A percentile compares a stretch with the other conserved stretches of the same genome.
Evolutionary conservation across 2,113 vertebrate species (phyloP).

Genomic region (Mola mola): DNA sequence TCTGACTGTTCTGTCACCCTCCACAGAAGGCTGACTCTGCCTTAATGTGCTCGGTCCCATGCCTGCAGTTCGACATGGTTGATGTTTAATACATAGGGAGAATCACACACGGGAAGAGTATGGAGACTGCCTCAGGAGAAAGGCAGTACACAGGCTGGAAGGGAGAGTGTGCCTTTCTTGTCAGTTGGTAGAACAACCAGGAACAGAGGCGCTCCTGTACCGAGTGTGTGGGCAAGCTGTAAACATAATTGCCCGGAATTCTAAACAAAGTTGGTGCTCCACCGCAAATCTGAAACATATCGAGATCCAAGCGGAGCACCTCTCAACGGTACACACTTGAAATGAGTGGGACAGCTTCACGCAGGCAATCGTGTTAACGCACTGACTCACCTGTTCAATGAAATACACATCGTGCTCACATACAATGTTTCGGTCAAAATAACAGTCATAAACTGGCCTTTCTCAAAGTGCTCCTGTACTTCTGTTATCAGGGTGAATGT

Average conservation of each 20-base stretch:
- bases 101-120: constrained; percentile 39
- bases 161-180: constrained; percentile 19
- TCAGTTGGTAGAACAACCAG: constrained; percentile 55
- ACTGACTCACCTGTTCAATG: neutral
- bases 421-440: constrained; percentile 5
- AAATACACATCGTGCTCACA: constrained; percentile 11
- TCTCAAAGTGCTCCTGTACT: constrained; percentile 20
- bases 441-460: constrained; percentile 6
- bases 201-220: constrained; percentile 53
- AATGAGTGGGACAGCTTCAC: constrained; percentile 20
- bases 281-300: constrained; percentile 36
- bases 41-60: constrained; percentile 60
- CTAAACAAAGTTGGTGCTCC: constrained; percentile 30
- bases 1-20: constrained; percentile 75
- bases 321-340: constrained; percentile 28
- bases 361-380: constrained; percentile 18
- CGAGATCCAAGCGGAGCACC: constrained; percentile 40
- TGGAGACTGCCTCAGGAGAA: constrained; percentile 47
- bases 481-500: too few species aligned
- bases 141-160: constrained; percentile 33
- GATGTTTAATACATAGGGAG: constrained; percentile 67
- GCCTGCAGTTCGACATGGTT: constrained; percentile 52
- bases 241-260: constrained; percentile 54
- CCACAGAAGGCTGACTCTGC: constrained; percentile 63
- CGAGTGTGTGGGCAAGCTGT: constrained; percentile 42